A percentile compares a stretch with the other conserved stretches of the same genome.
Evolutionary conservation across 64 coral and sea anemone species (phyloP).

Genomic region (Pocillopora damicornis): DNA sequence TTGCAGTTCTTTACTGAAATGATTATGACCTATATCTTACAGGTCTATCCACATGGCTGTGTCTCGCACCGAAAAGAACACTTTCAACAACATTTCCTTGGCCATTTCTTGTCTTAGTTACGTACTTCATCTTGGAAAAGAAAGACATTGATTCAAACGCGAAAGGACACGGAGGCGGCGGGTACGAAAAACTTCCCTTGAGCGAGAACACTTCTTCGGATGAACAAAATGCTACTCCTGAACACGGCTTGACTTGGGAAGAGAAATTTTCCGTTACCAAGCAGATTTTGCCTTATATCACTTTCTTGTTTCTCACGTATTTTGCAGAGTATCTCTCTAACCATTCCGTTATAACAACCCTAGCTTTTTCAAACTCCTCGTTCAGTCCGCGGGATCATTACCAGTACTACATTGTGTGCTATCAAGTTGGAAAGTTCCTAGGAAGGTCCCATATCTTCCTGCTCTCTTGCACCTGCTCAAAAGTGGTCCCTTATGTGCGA

Average conservation of each 20-base stretch:
- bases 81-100: conserved; percentile 7
- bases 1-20: neutral
- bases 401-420: conserved; percentile 57
- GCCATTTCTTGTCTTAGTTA: conserved; percentile 12
- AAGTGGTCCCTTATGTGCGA: conserved; percentile 31
- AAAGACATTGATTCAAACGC: neutral
- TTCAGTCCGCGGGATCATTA: conserved; percentile 62
- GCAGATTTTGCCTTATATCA: conserved; percentile 35
- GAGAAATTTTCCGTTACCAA: conserved; percentile 37
- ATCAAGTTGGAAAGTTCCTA: conserved; percentile 53
- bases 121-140: conserved; percentile 13
- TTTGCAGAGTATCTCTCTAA: conserved; percentile 62
- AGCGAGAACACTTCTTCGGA: neutral
- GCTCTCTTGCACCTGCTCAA: conserved; percentile 30
- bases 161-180: neutral
- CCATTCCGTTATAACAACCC: conserved; percentile 44
- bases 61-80: conserved; percentile 22
- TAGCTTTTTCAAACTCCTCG: conserved; percentile 34
- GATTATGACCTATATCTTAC: neutral
- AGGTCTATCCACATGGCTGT: conserved; percentile 25
- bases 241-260: conserved; percentile 22
- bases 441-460: conserved; percentile 57
- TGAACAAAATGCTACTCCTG: neutral
- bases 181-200: conserved; percentile 1
- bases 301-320: conserved; percentile 25